Conservation (phyloP, 2,888 invertebrate genomes). For the Mythimna ferrago region DNA sequence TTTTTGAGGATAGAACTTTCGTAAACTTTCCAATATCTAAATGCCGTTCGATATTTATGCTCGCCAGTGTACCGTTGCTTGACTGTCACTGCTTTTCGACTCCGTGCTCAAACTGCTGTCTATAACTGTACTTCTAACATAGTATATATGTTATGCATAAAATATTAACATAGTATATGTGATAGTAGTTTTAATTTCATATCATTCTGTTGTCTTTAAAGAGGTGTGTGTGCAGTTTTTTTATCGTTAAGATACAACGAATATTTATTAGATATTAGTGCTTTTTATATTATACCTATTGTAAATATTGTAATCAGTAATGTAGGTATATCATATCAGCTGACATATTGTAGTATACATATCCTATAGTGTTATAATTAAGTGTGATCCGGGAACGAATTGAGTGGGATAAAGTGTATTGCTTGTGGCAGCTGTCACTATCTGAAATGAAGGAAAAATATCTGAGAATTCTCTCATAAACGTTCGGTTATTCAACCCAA, state of each 20-base stretch:
- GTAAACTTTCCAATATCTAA: conserved; percentile 4
- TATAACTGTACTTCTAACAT: conserved; percentile 39
- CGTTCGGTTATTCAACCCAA: background rate
- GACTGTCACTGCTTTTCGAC: conserved; percentile 62
- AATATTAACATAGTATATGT: conserved; percentile 57
- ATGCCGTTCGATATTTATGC: conserved; percentile 57
- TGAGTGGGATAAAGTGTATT: conserved; percentile 38
- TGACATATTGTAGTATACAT: conserved; percentile 56
- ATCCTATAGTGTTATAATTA: conserved; percentile 32
- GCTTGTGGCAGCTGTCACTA: conserved; percentile 17
- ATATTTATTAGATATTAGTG: conserved; percentile 66
- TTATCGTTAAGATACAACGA: conserved; percentile 67
- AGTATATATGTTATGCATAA: conserved; percentile 40
- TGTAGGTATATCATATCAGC: conserved; percentile 52
- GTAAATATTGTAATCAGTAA: conserved; percentile 36
- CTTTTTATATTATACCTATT: conserved; percentile 62
- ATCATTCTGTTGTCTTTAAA: conserved; percentile 48
- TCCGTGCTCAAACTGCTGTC: conserved; percentile 61
- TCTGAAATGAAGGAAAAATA: background rate
- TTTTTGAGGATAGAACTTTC: conserved; percentile 32
- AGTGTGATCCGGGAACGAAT: conserved; percentile 20
- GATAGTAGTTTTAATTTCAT: conserved; percentile 64
- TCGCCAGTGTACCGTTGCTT: conserved; percentile 60
- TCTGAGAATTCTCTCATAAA: background rate
- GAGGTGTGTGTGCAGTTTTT: conserved; percentile 42